phyloP scores from a whole-genome alignment of 2,888 invertebrate genomes.

The Listrodromus nycthemerus region DNA sequence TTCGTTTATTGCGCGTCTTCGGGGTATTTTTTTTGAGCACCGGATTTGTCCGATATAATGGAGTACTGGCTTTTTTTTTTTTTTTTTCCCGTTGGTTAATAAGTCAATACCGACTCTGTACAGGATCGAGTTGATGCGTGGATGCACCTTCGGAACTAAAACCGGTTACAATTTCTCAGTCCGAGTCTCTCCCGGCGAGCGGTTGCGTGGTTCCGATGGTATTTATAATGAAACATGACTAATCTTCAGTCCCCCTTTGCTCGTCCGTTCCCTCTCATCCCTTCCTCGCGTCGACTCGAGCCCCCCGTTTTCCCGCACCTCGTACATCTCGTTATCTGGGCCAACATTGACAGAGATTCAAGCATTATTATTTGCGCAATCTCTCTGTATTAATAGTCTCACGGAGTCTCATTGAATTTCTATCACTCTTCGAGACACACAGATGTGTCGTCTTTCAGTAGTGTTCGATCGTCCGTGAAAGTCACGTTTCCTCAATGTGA shows the following conservation, averaged over 20 bases:
- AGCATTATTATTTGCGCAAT: constrained; percentile 73
- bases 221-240: constrained; percentile 76
- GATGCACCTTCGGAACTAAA: constrained; percentile 49
- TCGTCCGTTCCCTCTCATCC: constrained; percentile 32
- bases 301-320: constrained; percentile 21
- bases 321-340: constrained; percentile 75
- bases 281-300: constrained; percentile 51
- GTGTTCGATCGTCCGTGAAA: neutral
- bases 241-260: constrained; percentile 67
- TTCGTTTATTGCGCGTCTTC: neutral
- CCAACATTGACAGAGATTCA: constrained; percentile 71
- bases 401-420: neutral
- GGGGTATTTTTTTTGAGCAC: neutral
- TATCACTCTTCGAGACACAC: neutral
- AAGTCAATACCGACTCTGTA: constrained; percentile 29
- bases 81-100: constrained; percentile 13
- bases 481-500: too few relatives aligned
- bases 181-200: constrained; percentile 41
- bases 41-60: constrained; percentile 1
- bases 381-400: constrained; percentile 9
- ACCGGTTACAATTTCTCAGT: constrained; percentile 58
- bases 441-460: neutral
- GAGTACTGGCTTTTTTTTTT: neutral
- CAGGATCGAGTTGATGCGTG: constrained; percentile 48
- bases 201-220: constrained; percentile 61